Base-by-base conservation (phyloP, 2,888 invertebrate species). In the Aspidiotus rigidus region DNA sequence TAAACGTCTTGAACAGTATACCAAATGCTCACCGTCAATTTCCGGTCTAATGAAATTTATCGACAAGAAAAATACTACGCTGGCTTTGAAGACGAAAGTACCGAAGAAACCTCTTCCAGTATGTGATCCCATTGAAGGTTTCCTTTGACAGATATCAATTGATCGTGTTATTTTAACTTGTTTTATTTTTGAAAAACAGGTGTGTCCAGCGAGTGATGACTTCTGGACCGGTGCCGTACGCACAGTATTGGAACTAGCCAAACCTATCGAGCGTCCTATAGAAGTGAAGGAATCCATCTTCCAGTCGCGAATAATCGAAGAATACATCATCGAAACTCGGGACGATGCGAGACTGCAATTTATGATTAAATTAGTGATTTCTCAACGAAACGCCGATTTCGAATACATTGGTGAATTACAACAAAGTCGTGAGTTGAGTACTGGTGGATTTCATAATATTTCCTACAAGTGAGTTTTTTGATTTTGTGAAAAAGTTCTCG, bases 391-490 rank as follows among this genome's bases (percentile, higher is more conserved):
- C 75, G 87, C 89, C 69, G 92, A 92, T 79, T 90, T 89, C 72
- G 90, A 91, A 80, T 93, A 89, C 80, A 82, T 93, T 72, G 94
- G 94, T 40, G 91, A 93, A 79, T 81, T 94, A 66, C 93, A 93
- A 79, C 87, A 94, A 69, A 93, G 93, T 78, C 83, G 89, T 74
- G 93, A 93, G 77, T 88, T 84, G 62, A 86, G 88, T 74, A 87
- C 87, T 6, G 87, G 86, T 6, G 84, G 87, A 77, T 83, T 81
- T 73, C 88, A 90, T 77, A 90, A 91, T 17, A 87, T 90, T 62
- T 86, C 90, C 7, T 93, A 92, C 81, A 84, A 88, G 80, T 93
- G 74, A n/a, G 49, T 49, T 49, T 49, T 3, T 49, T 49, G 2
- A 13, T 49, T 49, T n/a, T n/a, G 2, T 49, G 2, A 13, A 13